Conservation (phyloP, 1,140 invertebrate species). For the Globodera rostochiensis region DNA sequence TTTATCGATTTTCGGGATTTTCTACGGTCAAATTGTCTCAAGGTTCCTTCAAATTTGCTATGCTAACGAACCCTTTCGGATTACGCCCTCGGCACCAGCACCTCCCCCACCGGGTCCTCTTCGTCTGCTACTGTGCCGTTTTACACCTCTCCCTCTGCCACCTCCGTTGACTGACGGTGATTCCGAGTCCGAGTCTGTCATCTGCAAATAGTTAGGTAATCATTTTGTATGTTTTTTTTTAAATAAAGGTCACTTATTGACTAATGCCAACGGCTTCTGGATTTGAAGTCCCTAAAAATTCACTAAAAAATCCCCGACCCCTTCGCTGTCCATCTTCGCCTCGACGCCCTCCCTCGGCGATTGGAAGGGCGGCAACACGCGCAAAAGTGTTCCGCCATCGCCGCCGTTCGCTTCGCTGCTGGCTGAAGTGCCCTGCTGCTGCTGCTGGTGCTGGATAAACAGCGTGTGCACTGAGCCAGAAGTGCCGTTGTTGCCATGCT, state of each 20-base stretch:
- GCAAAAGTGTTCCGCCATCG: not conserved
- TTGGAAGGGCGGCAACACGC: conserved; percentile 5
- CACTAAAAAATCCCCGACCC: not conserved
- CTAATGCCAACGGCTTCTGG: no score
- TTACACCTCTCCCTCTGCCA: not conserved
- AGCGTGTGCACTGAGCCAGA: not conserved
- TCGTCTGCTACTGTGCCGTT: conserved; percentile 5
- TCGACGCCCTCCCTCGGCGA: not conserved
- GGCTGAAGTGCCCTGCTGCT: not conserved
- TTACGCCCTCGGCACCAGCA: conserved; percentile 11
- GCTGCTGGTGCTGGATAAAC: conserved; percentile 1
- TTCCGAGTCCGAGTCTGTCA: conserved; percentile 14
- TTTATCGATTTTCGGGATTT: not conserved
- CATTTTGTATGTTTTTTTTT: no score
- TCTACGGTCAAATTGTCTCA: not conserved
- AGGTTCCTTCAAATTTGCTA: no score
- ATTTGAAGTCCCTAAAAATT: no score
- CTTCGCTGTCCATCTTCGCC: conserved; percentile 6
- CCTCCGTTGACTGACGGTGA: conserved; percentile 9
- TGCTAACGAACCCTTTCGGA: conserved; percentile 13
- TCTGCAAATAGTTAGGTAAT: no score
- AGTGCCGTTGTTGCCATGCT: not conserved
- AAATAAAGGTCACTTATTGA: no score
- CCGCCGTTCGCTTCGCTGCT: not conserved
- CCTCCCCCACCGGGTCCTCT: not conserved